Evolutionary conservation across 2,888 invertebrate genomes (phyloP).

Genomic region (Tetranychus piercei): DNA sequence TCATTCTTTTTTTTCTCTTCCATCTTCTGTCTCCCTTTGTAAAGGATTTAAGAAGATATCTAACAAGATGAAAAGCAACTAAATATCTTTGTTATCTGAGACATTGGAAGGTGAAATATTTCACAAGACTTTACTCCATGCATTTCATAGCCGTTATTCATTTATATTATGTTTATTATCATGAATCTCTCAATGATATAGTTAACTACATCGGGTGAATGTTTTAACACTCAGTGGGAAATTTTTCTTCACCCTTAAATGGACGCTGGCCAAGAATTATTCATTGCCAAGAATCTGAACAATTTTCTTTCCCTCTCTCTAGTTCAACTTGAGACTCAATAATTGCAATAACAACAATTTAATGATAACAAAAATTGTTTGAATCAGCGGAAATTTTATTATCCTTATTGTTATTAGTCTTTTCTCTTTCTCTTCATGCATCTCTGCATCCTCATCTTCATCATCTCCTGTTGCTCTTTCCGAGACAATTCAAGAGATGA

Average conservation of each 20-base stretch:
- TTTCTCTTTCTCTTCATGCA: neutral
- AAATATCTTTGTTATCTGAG: neutral
- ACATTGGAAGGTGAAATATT: neutral
- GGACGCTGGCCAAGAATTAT: neutral
- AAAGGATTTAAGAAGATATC: neutral
- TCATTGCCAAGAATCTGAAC: neutral
- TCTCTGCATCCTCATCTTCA: neutral
- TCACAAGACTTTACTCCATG: neutral
- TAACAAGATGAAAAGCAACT: neutral
- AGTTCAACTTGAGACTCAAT: neutral
- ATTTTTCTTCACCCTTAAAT: neutral
- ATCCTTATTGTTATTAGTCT: neutral
- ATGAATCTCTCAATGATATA: neutral
- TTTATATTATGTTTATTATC: neutral
- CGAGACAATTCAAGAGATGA: conserved; percentile 38
- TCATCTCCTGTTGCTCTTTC: conserved; percentile 56
- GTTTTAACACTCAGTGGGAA: conserved; percentile 1
- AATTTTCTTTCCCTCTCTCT: neutral
- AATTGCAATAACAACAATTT: neutral
- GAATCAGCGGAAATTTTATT: neutral
- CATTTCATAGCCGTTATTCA: neutral
- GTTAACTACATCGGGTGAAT: neutral
- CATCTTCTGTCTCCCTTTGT: neutral
- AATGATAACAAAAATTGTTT: neutral
- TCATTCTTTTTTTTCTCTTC: neutral